Evolutionary conservation across 2,797 vertebrate species (phyloP).

Genomic region (Argentina silus): DNA sequence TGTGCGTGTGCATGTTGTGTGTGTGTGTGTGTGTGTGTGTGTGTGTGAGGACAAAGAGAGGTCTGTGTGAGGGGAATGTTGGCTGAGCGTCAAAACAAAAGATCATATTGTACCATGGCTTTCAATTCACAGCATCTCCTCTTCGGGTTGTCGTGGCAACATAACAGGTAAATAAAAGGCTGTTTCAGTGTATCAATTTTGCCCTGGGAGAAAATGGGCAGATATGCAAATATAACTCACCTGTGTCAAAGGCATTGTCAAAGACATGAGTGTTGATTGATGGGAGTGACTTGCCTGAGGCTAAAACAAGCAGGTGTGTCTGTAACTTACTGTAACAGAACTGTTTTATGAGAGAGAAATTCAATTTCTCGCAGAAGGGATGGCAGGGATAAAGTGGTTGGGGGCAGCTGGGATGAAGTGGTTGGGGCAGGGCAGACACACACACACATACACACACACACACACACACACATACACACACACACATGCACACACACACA

Average conservation of each 20-base stretch:
- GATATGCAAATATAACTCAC: constrained; percentile 1
- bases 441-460: background rate
- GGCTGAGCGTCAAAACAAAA: constrained; percentile 21
- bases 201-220: background rate
- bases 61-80: constrained; percentile 15
- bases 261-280: background rate
- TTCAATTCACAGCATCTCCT: background rate
- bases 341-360: background rate
- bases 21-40: background rate
- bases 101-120: background rate
- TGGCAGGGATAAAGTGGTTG: no score
- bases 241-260: background rate
- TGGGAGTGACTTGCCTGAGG: background rate
- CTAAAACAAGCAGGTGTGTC: constrained; percentile 2
- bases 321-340: background rate
- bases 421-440: background rate
- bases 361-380: background rate
- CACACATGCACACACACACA: background rate
- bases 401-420: no score
- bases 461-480: background rate
- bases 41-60: background rate
- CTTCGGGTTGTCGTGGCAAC: constrained; percentile 32
- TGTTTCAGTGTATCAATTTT: constrained; percentile 2
- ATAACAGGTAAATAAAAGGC: constrained; percentile 34
- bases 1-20: no score